These are phyloP conservation scores for Protula sp. DNA, from an alignment of 2,888 invertebrate genomes.

Conservation along the genomic window DNA sequence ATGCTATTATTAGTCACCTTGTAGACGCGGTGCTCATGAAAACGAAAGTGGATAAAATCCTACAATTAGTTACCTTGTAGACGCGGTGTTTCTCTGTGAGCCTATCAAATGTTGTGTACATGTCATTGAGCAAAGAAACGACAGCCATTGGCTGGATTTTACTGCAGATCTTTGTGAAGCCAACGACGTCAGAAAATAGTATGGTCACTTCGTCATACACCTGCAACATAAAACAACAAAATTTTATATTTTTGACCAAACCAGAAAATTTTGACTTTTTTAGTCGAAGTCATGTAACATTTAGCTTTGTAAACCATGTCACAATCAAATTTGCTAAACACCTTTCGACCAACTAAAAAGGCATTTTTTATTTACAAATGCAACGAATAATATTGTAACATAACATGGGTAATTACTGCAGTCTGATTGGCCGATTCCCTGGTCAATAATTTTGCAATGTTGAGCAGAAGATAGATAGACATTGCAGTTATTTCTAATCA, in stretches of 20 bases:
- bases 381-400: no score
- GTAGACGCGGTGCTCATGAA: no score
- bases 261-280: not conserved
- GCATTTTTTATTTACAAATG: no score
- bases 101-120: slow-evolving; percentile 91
- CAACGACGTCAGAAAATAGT: slow-evolving; percentile 94
- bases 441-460: no score
- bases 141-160: slow-evolving; percentile 95
- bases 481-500: no score
- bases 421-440: no score
- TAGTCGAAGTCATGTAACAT: not conserved
- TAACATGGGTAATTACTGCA: no score
- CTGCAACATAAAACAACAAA: no score
- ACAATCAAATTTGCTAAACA: not conserved
- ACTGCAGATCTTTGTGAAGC: slow-evolving; percentile 94
- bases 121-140: slow-evolving; percentile 92
- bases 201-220: slow-evolving; percentile 95
- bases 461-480: no score
- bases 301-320: not conserved
- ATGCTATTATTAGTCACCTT: no score
- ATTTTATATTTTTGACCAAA: not conserved
- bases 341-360: not conserved
- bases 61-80: slow-evolving; percentile 84
- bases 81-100: slow-evolving; percentile 87
- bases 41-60: no score